phyloP scores from a whole-genome alignment of 2,888 invertebrate species.

The Caenorhabditis angaria region DNA sequence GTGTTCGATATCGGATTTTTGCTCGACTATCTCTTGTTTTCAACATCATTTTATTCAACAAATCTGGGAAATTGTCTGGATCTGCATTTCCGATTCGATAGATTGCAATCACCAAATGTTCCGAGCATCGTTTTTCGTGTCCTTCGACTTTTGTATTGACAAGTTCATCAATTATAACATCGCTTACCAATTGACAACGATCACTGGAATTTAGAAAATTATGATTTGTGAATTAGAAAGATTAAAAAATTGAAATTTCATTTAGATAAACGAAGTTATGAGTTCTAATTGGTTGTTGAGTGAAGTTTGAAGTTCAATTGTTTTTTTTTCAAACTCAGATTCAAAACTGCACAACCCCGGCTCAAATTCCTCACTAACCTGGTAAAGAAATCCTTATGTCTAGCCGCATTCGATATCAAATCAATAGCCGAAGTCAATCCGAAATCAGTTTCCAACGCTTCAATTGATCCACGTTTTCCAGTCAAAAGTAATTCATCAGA shows the following conservation, averaged over 20 bases:
- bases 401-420: slow-evolving; percentile 58
- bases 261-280: no score
- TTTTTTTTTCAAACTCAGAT: not conserved
- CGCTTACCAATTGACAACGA: slow-evolving; percentile 53
- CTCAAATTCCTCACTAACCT: slow-evolving; percentile 34
- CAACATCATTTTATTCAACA: slow-evolving; percentile 52
- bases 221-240: no score
- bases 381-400: slow-evolving; percentile 58
- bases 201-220: slow-evolving; percentile 53
- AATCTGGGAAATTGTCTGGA: slow-evolving; percentile 46
- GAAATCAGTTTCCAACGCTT: slow-evolving; percentile 53
- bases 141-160: slow-evolving; percentile 63
- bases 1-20: slow-evolving; percentile 55
- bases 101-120: slow-evolving; percentile 50
- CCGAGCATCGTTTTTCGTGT: slow-evolving; percentile 64
- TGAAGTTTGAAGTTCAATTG: slow-evolving; percentile 1
- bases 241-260: no score
- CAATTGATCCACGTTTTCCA: slow-evolving; percentile 52
- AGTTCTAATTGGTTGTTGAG: no score
- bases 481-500: slow-evolving; percentile 44
- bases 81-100: slow-evolving; percentile 53
- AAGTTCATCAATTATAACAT: slow-evolving; percentile 59
- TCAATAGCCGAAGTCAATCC: slow-evolving; percentile 48
- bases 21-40: slow-evolving; percentile 51
- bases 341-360: not conserved